phyloP scores from a whole-genome alignment of 2,888 invertebrate genomes.

The Ophioninae sp. region DNA sequence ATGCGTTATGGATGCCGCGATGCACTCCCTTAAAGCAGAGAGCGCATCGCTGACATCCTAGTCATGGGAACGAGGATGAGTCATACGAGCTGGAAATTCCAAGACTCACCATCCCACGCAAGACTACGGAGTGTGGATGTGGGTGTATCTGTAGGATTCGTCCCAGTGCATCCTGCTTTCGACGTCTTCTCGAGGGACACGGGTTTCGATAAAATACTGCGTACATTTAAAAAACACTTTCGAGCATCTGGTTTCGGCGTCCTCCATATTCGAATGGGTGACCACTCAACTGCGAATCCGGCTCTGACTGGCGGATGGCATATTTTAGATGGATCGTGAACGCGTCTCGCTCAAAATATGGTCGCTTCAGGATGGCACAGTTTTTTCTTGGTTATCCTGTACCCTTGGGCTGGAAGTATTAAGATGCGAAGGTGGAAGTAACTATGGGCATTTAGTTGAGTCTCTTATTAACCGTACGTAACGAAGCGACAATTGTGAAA shows the following conservation, averaged over 20 bases:
- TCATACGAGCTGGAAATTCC: constrained; percentile 37
- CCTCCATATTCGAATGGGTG: not conserved
- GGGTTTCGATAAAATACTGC: not conserved
- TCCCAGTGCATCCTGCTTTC: constrained; percentile 1
- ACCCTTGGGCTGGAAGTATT: not conserved
- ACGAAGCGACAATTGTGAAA: too few species aligned
- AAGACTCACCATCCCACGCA: constrained; percentile 23
- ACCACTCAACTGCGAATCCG: not conserved
- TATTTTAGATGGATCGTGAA: not conserved
- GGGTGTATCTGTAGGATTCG: constrained; percentile 2
- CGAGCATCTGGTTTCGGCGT: not conserved
- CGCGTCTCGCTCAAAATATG: not conserved
- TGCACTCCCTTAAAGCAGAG: constrained; percentile 63
- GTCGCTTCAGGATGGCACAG: not conserved
- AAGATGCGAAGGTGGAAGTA: too few species aligned
- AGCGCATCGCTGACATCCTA: constrained; percentile 41
- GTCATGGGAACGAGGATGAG: constrained; percentile 37
- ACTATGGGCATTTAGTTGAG: too few species aligned
- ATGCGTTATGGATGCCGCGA: constrained; percentile 76
- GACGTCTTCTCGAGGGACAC: constrained; percentile 1
- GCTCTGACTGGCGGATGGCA: not conserved
- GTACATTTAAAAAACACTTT: not conserved
- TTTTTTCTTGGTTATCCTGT: not conserved
- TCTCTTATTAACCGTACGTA: too few species aligned
- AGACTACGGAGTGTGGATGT: not conserved